Evolutionary conservation across 2,113 vertebrate genomes (phyloP).

Genomic region (Mixornis gularis): DNA sequence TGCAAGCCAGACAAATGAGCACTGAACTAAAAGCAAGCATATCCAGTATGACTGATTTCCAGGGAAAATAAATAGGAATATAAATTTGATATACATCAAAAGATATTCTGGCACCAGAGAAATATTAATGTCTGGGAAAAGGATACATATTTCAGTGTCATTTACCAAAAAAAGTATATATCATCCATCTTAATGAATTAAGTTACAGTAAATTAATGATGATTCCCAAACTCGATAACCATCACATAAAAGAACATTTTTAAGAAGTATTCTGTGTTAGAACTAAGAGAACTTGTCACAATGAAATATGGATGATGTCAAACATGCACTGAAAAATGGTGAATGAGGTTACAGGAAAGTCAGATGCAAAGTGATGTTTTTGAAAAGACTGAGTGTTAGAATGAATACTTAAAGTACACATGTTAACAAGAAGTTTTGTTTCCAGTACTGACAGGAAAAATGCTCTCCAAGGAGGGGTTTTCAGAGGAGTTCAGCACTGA

Average conservation of each 20-base stretch:
- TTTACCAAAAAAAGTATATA: not conserved
- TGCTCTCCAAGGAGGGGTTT: not conserved
- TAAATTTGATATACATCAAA: not conserved
- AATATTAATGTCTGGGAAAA: not conserved
- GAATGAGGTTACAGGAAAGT: conserved; percentile 33
- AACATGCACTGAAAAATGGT: not conserved
- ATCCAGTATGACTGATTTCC: not conserved
- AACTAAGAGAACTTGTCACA: conserved; percentile 3
- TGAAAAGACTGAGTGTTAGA: not conserved
- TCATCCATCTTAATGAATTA: conserved; percentile 14
- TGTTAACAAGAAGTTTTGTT: not conserved
- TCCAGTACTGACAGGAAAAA: not conserved
- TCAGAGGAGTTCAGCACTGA: not conserved
- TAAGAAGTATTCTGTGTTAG: not conserved
- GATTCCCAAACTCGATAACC: not conserved
- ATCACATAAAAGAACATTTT: not conserved
- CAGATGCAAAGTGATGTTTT: not conserved
- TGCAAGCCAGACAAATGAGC: not conserved
- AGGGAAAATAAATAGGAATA: conserved; percentile 7
- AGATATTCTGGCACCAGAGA: not conserved
- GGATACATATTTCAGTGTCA: not conserved
- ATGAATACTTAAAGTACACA: not conserved
- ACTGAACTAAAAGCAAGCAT: not conserved
- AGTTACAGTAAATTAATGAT: conserved; percentile 1
- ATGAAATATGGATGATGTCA: conserved; percentile 46